These are phyloP conservation scores for Brevimyrus niger DNA, from an alignment of 2,113 vertebrate genomes.

Conservation along the genomic window DNA sequence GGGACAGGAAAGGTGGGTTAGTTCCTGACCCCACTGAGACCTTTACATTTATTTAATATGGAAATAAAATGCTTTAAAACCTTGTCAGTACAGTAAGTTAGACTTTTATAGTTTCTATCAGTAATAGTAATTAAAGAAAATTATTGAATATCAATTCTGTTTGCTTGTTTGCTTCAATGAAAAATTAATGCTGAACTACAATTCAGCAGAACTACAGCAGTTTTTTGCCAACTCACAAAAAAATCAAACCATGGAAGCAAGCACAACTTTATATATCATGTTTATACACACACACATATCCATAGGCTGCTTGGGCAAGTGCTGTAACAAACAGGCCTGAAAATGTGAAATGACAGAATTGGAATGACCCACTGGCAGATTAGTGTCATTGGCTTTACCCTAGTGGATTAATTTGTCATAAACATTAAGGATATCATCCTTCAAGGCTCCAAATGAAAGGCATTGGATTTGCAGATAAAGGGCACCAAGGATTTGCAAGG, in stretches of 20 bases:
- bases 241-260: neutral
- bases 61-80: neutral
- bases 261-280: constrained; percentile 6
- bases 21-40: neutral
- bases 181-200: neutral
- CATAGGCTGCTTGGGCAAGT: constrained; percentile 51
- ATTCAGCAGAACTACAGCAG: neutral
- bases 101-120: neutral
- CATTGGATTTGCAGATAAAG: constrained; percentile 64
- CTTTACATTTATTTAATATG: neutral
- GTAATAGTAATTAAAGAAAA: neutral
- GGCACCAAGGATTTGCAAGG: constrained; percentile 57
- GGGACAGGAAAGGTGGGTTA: neutral
- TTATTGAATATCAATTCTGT: neutral
- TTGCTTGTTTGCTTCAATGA: neutral
- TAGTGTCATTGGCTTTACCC: constrained; percentile 59
- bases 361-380: constrained; percentile 60
- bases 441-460: constrained; percentile 62
- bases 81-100: neutral
- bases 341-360: constrained; percentile 66
- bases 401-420: constrained; percentile 68
- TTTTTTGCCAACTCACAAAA: neutral
- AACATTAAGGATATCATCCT: constrained; percentile 70
- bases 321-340: constrained; percentile 42
- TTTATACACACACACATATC: constrained; percentile 30